These are phyloP conservation scores for Camponotus floridanus DNA, from an alignment of 1,140 invertebrate species.

Conservation along the genomic window DNA sequence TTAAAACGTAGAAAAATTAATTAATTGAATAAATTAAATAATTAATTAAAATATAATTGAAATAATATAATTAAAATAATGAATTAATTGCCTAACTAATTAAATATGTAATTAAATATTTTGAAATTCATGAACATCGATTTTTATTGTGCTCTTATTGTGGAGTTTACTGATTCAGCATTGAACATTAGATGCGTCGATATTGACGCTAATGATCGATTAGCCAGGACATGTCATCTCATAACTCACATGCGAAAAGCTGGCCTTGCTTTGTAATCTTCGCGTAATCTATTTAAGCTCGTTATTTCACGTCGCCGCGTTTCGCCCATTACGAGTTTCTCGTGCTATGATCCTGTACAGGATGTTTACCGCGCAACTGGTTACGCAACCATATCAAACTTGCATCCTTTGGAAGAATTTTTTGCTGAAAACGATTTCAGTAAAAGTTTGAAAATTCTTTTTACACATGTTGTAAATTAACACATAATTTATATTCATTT, in stretches of 20 bases:
- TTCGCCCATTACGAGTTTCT: constrained; percentile 36
- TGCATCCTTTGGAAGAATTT: background rate
- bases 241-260: constrained; percentile 60
- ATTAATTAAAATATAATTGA: too few species aligned
- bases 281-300: constrained; percentile 64
- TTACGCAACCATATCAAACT: background rate
- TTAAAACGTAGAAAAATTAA: background rate
- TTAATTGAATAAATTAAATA: background rate
- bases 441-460: background rate
- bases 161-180: constrained; percentile 1
- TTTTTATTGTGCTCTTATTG: too few species aligned
- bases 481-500: too few species aligned
- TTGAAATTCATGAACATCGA: too few species aligned
- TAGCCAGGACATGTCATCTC: constrained; percentile 41
- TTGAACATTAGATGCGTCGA: constrained; percentile 5
- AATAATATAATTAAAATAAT: too few species aligned
- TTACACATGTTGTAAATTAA: background rate
- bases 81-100: background rate
- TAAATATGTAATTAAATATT: background rate
- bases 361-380: constrained; percentile 13
- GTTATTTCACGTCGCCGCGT: constrained; percentile 56
- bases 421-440: background rate
- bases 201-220: constrained; percentile 62
- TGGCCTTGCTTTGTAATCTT: constrained; percentile 58
- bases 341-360: background rate